Evolutionary conservation across 1,140 invertebrate species (phyloP).

Genomic region (Nymphalis io): DNA sequence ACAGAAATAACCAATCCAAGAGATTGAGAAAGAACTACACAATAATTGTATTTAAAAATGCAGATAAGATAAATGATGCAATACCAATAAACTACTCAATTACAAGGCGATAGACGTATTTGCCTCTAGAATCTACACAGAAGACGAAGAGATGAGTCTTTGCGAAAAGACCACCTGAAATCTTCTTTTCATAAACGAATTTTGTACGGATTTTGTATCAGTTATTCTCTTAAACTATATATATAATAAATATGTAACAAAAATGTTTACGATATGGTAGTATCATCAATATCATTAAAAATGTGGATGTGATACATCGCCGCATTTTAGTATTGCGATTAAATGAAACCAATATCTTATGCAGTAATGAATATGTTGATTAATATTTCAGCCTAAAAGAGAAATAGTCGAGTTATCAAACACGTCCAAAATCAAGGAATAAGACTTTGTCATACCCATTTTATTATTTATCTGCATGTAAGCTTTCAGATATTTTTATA

Average conservation of each 20-base stretch:
- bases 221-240: too few species aligned
- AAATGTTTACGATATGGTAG: neutral
- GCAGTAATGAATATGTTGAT: neutral
- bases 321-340: neutral
- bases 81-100: neutral
- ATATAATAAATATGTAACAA: neutral
- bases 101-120: neutral
- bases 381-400: neutral
- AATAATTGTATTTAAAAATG: neutral
- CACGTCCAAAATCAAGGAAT: neutral
- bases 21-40: neutral
- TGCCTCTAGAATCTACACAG: neutral
- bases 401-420: neutral
- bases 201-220: too few species aligned
- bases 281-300: neutral
- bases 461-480: too few species aligned
- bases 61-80: slow-evolving; percentile 10
- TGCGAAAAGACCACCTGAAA: neutral
- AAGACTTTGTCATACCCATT: too few species aligned
- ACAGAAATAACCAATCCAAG: neutral
- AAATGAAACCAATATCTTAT: too few species aligned
- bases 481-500: too few species aligned
- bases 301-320: neutral
- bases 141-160: too few species aligned
- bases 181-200: neutral